Evolutionary conservation across 2,797 vertebrate species (phyloP), one percentile per base, ranked within the genome.

Genomic region (Echiichthys vipera): DNA sequence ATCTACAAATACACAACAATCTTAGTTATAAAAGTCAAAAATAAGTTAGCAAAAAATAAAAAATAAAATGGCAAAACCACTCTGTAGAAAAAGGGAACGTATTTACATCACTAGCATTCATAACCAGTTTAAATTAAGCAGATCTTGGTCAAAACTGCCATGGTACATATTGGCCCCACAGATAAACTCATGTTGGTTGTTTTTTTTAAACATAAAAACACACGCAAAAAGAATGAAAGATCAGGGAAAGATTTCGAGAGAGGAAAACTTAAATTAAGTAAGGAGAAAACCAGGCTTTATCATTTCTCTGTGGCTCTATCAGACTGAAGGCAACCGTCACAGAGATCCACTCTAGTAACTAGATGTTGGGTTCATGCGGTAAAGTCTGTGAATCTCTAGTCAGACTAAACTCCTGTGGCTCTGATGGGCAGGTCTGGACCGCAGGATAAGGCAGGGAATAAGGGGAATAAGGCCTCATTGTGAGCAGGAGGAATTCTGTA

Each of bases 21-120:
- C 88, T 95, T 95, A 96, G 94, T 96, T 94, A 90, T 95, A 96
- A 96, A 97, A 96, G 92, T 94, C 94, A 93, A 95, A 91, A 99
- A 99, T 98, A 99, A 99, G 91, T 98, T 98, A 99, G 95, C 84
- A 92, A 91, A 95, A 96, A 96, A 95, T 94, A 95, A 85, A 93
- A 94, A 95, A 94, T 94, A 95, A 95, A 95, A 95, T 94, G 89
- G 91, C 95, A 97, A 95, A 96, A 92, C 90, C 97, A 98, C 92
- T 96, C 94, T 92, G 96, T 97, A 96, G 94, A 97, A 97, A 96
- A 97, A 95, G 92, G 93, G 94, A 95, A 87, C 91, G 89, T 94
- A 93, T 94, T 92, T 82, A 92, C 86, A 88, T 90, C 76, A 93
- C 65, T 90, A 77, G 55, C 88, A 93, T 89, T 77, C 74, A 89